These are phyloP conservation scores for Tinea trinotella DNA, from an alignment of 2,888 invertebrate genomes.

Conservation along the genomic window DNA sequence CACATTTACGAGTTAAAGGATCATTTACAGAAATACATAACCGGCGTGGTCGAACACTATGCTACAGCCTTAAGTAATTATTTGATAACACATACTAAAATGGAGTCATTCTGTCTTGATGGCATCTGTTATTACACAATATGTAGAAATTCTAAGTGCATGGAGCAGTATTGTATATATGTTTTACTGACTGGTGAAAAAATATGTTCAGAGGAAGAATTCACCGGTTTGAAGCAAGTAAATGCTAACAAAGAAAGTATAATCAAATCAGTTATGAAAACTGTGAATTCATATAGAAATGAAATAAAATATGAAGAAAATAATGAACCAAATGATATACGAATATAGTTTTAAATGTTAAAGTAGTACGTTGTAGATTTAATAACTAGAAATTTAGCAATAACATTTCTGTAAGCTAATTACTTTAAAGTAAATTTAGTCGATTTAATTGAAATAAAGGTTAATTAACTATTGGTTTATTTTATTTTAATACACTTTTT, in stretches of 20 bases:
- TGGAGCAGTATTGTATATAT: slow-evolving; percentile 37
- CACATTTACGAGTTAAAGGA: not conserved
- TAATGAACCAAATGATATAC: slow-evolving; percentile 2
- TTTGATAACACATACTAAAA: slow-evolving; percentile 33
- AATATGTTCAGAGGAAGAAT: slow-evolving; percentile 28
- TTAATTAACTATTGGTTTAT: too few species aligned
- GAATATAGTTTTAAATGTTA: not conserved
- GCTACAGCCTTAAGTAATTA: slow-evolving; percentile 38
- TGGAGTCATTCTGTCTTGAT: slow-evolving; percentile 37
- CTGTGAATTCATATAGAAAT: slow-evolving; percentile 6
- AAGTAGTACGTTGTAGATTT: too few species aligned
- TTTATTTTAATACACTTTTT: too few species aligned
- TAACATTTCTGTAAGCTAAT: too few species aligned
- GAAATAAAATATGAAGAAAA: not conserved
- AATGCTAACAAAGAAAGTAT: not conserved
- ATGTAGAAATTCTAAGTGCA: slow-evolving; percentile 33
- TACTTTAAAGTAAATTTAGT: too few species aligned
- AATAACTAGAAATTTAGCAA: too few species aligned
- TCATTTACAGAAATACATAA: not conserved
- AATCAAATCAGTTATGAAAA: slow-evolving; percentile 1
- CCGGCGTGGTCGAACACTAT: slow-evolving; percentile 27
- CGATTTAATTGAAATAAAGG: too few species aligned
- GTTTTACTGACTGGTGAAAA: slow-evolving; percentile 34
- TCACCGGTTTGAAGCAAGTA: not conserved
- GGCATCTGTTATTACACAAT: slow-evolving; percentile 42